Base-by-base conservation (phyloP, 2,888 invertebrate genomes). In the Drosophila suboccidentalis region DNA sequence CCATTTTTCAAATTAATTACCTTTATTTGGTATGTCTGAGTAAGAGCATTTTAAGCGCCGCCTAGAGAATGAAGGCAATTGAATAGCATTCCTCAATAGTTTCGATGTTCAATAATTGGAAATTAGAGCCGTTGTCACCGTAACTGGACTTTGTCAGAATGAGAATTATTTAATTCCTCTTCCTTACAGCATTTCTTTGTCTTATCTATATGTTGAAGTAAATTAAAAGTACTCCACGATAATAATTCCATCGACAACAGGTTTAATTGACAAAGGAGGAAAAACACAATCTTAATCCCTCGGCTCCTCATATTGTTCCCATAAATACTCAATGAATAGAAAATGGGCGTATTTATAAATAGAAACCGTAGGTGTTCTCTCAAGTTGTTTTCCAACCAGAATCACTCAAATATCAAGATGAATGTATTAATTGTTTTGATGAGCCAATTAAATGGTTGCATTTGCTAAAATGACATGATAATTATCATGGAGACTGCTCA, bases 81-180 rank as follows among this genome's bases (percentile, higher is more conserved):
- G 36, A 13, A 34, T 6, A 34, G 10, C 55, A 44, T 57, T 57
- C 55, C 34, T 36, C 34, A 44, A n/a, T 44, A 34, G 44, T 44
- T 44, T 36, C 43, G 29, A 43, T 19, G 43, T 54, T 29, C 41
- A 54, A 54, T 54, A 43, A 54, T 54, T 15, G 13, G 44, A 57
- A 55, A 55, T 22, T n/a, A n/a, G 32, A 44, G 34, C 44, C 39
- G 26, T 50, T 36, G 1, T 13, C 15, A 3, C 10, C 1, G 13
- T 11, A 44, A 36, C 19, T 57, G 44, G 6, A 44, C 36, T 57
- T 44, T 55, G n/a, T 19, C 4, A 4, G n/a, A 44, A 44, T 44
- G 22, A 19, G 34, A 55, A 22, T 11, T 22, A 44, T 34, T 26
- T 13, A 22, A 57, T 46, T 44, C 44, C 43, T 13, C 19, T 38